These are phyloP conservation scores for Percopsis transmontana DNA, from an alignment of 2,113 vertebrate genomes.

Conservation along the genomic window DNA sequence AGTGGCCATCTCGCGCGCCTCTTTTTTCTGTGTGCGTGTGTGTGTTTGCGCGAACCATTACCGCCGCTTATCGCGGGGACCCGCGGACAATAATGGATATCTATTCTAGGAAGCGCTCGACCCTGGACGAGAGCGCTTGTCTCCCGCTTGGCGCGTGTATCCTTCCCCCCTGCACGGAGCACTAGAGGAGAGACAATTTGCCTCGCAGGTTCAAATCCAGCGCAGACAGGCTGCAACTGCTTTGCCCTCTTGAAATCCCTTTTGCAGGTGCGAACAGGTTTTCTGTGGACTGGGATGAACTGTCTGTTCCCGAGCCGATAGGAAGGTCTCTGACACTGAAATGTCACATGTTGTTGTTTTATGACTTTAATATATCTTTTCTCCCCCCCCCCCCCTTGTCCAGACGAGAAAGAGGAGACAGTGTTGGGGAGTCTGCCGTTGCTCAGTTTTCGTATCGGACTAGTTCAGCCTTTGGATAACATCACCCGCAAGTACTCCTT, in stretches of 20 bases:
- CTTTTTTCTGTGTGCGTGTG: conserved; percentile 4
- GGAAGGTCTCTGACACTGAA: not conserved
- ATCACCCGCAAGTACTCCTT: conserved; percentile 93
- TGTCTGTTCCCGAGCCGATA: too few relatives aligned
- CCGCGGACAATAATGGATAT: conserved; percentile 63
- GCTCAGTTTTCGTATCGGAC: conserved; percentile 88
- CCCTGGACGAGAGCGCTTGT: conserved; percentile 36
- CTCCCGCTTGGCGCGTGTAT: conserved; percentile 1
- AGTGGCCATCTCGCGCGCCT: conserved; percentile 11
- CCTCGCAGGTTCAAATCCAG: not conserved
- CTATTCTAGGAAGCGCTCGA: conserved; percentile 62
- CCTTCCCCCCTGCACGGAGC: not conserved
- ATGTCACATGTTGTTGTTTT: not conserved
- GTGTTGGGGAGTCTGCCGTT: conserved; percentile 92
- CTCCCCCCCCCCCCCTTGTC: not conserved
- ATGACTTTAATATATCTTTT: not conserved
- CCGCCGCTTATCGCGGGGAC: conserved; percentile 30
- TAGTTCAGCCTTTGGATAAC: conserved; percentile 87
- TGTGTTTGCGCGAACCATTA: conserved; percentile 31
- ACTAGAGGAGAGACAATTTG: not conserved
- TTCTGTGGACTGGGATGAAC: too few relatives aligned
- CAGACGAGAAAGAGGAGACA: conserved; percentile 94
- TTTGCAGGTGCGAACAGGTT: conserved; percentile 9
- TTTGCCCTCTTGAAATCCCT: not conserved
- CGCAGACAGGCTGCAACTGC: not conserved